These are phyloP conservation scores for Catagonus wagneri DNA, from an alignment of 2,113 vertebrate species.

Conservation along the genomic window DNA sequence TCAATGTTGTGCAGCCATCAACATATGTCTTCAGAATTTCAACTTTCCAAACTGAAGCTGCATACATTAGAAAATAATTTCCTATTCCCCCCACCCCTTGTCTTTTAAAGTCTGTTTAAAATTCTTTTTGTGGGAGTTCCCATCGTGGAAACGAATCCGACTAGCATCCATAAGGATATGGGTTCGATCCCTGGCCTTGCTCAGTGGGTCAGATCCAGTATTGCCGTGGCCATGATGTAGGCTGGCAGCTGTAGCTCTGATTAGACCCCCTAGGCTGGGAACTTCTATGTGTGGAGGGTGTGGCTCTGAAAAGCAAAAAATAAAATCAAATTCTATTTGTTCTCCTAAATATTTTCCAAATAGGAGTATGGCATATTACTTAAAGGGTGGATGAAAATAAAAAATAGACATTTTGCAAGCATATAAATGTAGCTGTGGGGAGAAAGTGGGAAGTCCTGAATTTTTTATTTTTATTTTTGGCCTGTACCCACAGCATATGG, in stretches of 20 bases:
- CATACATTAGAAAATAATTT: not conserved
- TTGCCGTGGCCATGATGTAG: too few species aligned
- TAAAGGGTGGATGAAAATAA: not conserved
- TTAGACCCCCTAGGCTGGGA: too few species aligned
- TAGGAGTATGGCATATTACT: not conserved
- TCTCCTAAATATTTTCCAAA: not conserved
- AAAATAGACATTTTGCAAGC: not conserved
- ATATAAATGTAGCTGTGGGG: not conserved
- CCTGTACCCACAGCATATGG: too few species aligned
- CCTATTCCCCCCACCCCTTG: not conserved
- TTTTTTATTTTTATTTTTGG: not conserved
- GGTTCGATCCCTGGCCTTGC: too few species aligned
- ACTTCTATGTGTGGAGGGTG: too few species aligned
- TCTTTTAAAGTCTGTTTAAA: not conserved
- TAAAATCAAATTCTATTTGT: not conserved
- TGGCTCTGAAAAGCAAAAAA: too few species aligned
- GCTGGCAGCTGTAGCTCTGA: too few species aligned
- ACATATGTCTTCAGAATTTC: not conserved
- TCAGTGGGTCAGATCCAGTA: too few species aligned
- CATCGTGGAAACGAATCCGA: too few species aligned
- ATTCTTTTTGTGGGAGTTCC: not conserved
- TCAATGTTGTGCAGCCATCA: not conserved
- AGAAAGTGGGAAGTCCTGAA: not conserved
- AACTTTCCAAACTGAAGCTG: not conserved
- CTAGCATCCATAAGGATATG: too few species aligned